Conservation (phyloP, 2,113 vertebrate species). For the Microcebus lehilahytsara region DNA sequence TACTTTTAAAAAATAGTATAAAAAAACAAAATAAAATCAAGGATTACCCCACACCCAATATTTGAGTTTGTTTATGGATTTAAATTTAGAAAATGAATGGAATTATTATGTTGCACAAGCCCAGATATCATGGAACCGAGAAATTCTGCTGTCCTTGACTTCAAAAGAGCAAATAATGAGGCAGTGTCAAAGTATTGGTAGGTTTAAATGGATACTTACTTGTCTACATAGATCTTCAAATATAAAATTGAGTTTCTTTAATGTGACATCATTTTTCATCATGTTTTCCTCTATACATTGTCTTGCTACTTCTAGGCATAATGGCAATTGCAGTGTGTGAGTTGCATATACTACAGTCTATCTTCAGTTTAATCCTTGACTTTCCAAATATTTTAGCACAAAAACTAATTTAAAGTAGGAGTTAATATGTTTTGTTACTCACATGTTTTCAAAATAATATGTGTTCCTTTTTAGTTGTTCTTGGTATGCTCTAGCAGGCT, state of each 20-base stretch:
- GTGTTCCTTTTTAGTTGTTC: neutral
- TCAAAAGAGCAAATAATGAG: neutral
- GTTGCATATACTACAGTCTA: neutral
- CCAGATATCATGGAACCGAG: neutral
- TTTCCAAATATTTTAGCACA: neutral
- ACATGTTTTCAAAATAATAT: neutral
- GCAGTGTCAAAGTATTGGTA: neutral
- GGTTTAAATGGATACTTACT: neutral
- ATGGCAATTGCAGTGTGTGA: neutral
- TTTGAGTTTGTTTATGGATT: slow-evolving; percentile 5
- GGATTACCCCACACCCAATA: neutral
- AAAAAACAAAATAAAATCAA: neutral
- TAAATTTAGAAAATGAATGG: neutral
- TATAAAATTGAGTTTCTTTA: neutral
- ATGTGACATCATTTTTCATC: neutral
- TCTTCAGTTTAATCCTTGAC: neutral
- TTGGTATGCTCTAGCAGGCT: neutral
- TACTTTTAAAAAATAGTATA: neutral
- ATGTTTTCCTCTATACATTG: neutral
- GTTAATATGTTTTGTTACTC: neutral
- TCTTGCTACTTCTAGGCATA: neutral
- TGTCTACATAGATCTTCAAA: neutral
- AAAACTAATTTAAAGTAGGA: neutral
- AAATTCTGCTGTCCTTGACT: neutral
- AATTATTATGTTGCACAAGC: neutral